Evolutionary conservation across 2,113 vertebrate genomes (phyloP).

Genomic region (Sphyrna mokarran): DNA sequence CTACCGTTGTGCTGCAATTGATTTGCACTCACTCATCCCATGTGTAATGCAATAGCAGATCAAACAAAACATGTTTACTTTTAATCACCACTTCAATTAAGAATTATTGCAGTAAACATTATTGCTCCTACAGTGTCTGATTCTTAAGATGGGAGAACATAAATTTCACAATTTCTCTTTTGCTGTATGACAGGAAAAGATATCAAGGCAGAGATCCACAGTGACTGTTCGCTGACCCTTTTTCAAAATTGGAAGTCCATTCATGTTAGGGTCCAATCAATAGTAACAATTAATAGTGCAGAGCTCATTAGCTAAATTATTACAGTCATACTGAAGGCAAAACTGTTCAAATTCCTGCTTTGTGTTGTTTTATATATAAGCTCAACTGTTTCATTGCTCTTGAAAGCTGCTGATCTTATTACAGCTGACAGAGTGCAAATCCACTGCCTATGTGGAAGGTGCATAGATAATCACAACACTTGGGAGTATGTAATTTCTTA

Average conservation of each 20-base stretch:
- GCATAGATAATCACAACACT: background rate
- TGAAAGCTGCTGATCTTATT: background rate
- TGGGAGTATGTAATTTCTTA: too few relatives aligned
- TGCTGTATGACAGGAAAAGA: background rate
- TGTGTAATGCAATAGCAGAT: background rate
- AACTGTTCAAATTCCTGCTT: background rate
- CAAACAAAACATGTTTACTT: background rate
- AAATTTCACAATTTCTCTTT: background rate
- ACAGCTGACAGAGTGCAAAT: background rate
- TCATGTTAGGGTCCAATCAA: background rate
- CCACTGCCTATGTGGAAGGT: background rate
- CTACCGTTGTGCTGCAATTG: background rate
- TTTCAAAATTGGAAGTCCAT: background rate
- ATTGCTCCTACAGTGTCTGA: background rate
- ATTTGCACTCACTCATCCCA: background rate
- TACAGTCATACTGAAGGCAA: background rate
- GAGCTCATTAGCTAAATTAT: background rate
- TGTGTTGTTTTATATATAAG: background rate
- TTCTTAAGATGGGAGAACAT: background rate
- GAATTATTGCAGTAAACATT: background rate
- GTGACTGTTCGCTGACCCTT: background rate
- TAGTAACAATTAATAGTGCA: background rate
- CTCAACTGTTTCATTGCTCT: background rate
- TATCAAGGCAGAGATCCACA: background rate
- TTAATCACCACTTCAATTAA: constrained; percentile 21